A percentile compares a stretch with the other conserved stretches of the same genome.
phyloP scores from a whole-genome alignment of 1,140 invertebrate genomes.

The Macrosteles quadrilineatus region DNA sequence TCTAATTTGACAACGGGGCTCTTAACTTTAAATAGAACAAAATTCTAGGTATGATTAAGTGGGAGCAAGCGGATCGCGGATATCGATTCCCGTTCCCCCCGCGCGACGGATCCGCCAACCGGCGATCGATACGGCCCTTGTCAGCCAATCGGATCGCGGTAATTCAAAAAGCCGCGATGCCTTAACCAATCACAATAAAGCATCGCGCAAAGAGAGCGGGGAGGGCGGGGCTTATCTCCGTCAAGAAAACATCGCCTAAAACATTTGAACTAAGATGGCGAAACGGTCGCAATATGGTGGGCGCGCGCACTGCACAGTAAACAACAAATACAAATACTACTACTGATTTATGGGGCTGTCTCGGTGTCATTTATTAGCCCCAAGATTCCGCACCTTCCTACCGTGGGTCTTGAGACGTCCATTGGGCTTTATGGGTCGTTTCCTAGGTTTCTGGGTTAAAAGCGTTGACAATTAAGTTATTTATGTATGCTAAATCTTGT shows the following conservation, averaged over 20 bases:
- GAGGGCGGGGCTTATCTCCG: slow-evolving; percentile 9
- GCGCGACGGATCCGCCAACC: slow-evolving; percentile 28
- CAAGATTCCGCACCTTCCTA: no score
- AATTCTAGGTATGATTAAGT: background rate
- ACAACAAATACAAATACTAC: slow-evolving; percentile 18
- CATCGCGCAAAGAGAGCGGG: background rate
- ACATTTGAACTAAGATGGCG: slow-evolving; percentile 32
- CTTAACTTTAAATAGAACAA: slow-evolving; percentile 20
- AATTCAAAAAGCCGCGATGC: slow-evolving; percentile 21
- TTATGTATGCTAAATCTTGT: no score
- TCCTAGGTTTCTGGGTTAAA: no score
- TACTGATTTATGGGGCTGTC: background rate
- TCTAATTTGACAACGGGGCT: slow-evolving; percentile 17
- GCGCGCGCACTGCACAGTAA: background rate
- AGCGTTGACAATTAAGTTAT: no score
- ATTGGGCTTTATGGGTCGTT: no score
- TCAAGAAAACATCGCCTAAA: slow-evolving; percentile 30
- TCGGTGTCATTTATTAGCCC: background rate
- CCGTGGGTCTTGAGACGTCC: no score
- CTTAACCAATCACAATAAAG: slow-evolving; percentile 18
- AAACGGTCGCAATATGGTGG: slow-evolving; percentile 30
- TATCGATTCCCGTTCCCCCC: slow-evolving; percentile 25
- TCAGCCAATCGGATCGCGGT: slow-evolving; percentile 13
- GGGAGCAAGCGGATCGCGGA: background rate
- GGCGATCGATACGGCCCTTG: slow-evolving; percentile 26